Evolutionary conservation across 2,797 vertebrate species (phyloP).

Genomic region (Tokudaia muenninki): DNA sequence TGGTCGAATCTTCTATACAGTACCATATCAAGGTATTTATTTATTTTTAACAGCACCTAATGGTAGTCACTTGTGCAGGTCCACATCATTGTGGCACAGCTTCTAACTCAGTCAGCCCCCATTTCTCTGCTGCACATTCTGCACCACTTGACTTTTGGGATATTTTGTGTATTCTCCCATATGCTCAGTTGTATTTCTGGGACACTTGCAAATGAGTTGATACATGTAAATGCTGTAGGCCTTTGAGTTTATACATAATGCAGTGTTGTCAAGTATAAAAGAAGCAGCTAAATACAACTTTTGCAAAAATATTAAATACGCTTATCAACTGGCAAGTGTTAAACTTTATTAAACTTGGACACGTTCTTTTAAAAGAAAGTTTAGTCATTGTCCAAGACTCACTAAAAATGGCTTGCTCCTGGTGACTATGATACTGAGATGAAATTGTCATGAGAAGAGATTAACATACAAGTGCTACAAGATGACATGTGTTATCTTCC

Average conservation of each 20-base stretch:
- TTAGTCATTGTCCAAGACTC: neutral
- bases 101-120: neutral
- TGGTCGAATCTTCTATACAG: neutral
- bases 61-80: neutral
- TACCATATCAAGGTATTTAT: neutral
- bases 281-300: conserved; percentile 63
- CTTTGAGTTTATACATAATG: conserved; percentile 65
- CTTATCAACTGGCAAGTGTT: conserved; percentile 21
- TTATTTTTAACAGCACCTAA: neutral
- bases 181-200: conserved; percentile 72
- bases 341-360: conserved; percentile 27
- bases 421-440: neutral
- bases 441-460: neutral
- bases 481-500: neutral
- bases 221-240: conserved; percentile 23
- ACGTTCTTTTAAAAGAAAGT: neutral
- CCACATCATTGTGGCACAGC: too few species aligned
- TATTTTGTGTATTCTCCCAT: conserved; percentile 57
- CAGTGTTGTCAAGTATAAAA: conserved; percentile 60
- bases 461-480: neutral
- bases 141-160: neutral
- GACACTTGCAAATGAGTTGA: conserved; percentile 57
- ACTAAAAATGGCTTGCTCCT: neutral
- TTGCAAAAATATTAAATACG: conserved; percentile 18
- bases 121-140: neutral